Conservation (phyloP, 1,140 invertebrate genomes). For the Drosophila teissieri region DNA sequence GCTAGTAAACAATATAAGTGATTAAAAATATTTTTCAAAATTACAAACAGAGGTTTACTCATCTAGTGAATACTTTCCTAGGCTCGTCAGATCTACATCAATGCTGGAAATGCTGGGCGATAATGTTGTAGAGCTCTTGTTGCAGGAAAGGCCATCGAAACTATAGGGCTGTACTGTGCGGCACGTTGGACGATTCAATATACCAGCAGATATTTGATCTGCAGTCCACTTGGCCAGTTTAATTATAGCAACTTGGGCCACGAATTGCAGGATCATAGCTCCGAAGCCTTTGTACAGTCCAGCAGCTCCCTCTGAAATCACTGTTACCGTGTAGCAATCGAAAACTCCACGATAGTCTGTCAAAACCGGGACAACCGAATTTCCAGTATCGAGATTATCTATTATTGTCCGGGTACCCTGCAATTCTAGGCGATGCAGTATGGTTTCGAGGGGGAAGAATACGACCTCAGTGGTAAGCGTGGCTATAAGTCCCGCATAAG, state of each 20-base stretch:
- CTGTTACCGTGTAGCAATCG: constrained; percentile 95
- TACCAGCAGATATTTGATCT: constrained; percentile 68
- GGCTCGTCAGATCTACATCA: background rate
- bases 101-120: background rate
- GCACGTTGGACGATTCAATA: constrained; percentile 70
- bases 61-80: constrained; percentile 1
- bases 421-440: constrained; percentile 92
- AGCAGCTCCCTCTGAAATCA: constrained; percentile 92
- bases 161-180: constrained; percentile 78
- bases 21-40: background rate
- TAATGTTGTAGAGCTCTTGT: background rate
- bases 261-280: constrained; percentile 95
- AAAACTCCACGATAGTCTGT: constrained; percentile 90
- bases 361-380: constrained; percentile 92
- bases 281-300: constrained; percentile 98
- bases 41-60: background rate
- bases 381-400: constrained; percentile 96
- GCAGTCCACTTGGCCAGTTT: constrained; percentile 90
- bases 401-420: constrained; percentile 98
- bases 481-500: constrained; percentile 89
- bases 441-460: constrained; percentile 96
- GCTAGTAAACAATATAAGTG: background rate
- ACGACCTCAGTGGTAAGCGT: constrained; percentile 92
- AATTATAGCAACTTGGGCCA: constrained; percentile 92
- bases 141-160: background rate